phyloP scores from a whole-genome alignment of 2,888 invertebrate species.

The Mythimna pallens region DNA sequence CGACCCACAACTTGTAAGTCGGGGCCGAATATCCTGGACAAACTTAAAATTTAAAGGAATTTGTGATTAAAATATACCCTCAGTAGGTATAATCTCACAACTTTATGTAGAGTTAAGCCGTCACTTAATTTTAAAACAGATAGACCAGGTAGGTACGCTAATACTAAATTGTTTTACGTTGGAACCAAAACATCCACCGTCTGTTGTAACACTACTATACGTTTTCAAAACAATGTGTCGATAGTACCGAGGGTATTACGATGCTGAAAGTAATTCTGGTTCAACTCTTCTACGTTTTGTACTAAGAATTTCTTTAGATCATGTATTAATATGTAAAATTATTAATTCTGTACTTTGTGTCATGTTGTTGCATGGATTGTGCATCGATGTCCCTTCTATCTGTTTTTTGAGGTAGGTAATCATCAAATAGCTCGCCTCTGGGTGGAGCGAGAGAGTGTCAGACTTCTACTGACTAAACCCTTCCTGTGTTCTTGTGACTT shows the following conservation, averaged over 20 bases:
- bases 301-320: not conserved
- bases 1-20: no score
- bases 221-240: constrained; percentile 22
- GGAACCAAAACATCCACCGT: constrained; percentile 31
- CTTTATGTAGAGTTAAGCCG: constrained; percentile 1
- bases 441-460: no score
- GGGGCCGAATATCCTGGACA: no score
- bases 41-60: not conserved
- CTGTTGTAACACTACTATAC: not conserved
- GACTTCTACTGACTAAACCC: no score
- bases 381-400: no score
- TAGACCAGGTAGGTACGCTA: not conserved
- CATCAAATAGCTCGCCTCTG: no score
- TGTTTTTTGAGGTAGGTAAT: no score
- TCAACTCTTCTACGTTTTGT: not conserved
- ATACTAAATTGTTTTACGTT: constrained; percentile 24
- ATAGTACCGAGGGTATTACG: not conserved
- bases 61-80: not conserved
- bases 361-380: no score
- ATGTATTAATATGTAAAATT: not conserved
- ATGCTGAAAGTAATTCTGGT: not conserved
- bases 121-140: constrained; percentile 7
- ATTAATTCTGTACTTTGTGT: no score
- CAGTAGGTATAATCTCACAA: not conserved
- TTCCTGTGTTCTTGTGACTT: no score